Evolutionary conservation across 2,888 invertebrate genomes (phyloP).

Genomic region (Latrodectus elegans): DNA sequence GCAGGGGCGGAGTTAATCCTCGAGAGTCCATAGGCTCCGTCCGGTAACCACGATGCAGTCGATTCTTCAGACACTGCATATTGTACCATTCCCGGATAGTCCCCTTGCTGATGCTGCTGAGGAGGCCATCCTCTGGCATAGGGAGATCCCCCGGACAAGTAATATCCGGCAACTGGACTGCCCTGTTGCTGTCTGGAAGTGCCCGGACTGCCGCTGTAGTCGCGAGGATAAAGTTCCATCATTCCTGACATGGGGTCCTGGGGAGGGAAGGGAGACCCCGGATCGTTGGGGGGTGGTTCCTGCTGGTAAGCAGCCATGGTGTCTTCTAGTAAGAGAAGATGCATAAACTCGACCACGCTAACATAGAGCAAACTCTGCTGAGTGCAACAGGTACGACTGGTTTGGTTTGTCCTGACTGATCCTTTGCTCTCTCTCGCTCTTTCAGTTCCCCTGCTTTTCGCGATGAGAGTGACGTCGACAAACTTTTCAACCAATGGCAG

Average conservation of each 20-base stretch:
- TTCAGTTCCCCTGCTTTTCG: conserved; percentile 34
- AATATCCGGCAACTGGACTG: conserved; percentile 34
- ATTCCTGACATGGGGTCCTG: conserved; percentile 33
- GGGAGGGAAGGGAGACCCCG: conserved; percentile 33
- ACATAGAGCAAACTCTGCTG: background rate
- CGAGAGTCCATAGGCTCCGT: conserved; percentile 24
- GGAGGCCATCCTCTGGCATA: conserved; percentile 37
- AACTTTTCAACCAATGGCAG: conserved; percentile 52
- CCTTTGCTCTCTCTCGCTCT: conserved; percentile 12
- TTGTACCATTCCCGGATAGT: conserved; percentile 12
- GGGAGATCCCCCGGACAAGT: conserved; percentile 27
- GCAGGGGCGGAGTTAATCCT: conserved; percentile 49
- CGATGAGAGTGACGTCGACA: conserved; percentile 40
- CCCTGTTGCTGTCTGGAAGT: conserved; percentile 17
- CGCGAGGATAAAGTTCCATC: conserved; percentile 24
- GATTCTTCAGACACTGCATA: conserved; percentile 46
- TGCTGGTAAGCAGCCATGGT: conserved; percentile 47
- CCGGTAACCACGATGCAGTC: conserved; percentile 17
- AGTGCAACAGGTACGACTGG: conserved; percentile 55
- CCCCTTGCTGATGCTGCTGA: conserved; percentile 15
- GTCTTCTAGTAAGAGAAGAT: conserved; percentile 32
- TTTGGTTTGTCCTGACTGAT: conserved; percentile 17
- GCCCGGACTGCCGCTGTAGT: conserved; percentile 45
- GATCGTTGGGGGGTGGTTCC: conserved; percentile 22
- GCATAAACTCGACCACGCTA: conserved; percentile 29